Percentiles rank a stretch among this genome's conserved stretches.
Conservation (phyloP, 2,888 invertebrate genomes). For the Eupithecia subumbrata region DNA sequence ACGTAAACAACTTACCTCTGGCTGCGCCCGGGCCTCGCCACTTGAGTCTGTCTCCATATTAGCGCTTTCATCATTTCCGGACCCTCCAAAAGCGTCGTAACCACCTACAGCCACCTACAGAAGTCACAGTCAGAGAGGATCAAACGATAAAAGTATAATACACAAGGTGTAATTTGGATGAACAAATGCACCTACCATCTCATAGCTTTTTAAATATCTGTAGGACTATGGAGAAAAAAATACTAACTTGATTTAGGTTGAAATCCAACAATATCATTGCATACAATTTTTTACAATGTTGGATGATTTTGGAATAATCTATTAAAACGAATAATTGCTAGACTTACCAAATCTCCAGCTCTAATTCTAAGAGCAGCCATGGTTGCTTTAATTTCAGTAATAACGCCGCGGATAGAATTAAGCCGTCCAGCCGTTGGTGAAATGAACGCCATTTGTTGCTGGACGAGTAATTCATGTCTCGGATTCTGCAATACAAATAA, state of each 20-base stretch:
- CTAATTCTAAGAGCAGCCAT: slow-evolving; percentile 52
- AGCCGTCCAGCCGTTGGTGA: slow-evolving; percentile 67
- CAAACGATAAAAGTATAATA: no score
- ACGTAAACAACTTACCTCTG: not conserved
- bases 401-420: slow-evolving; percentile 61
- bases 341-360: slow-evolving; percentile 21
- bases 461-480: slow-evolving; percentile 49
- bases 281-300: not conserved
- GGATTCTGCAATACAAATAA: slow-evolving; percentile 44
- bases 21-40: not conserved
- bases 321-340: not conserved
- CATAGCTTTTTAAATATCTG: no score
- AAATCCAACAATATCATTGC: no score
- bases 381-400: slow-evolving; percentile 60
- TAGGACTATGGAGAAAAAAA: no score
- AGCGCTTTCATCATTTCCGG: slow-evolving; percentile 48
- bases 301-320: not conserved
- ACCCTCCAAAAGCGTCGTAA: slow-evolving; percentile 47
- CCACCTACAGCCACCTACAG: slow-evolving; percentile 52
- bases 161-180: no score
- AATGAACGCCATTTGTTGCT: slow-evolving; percentile 51
- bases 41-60: not conserved
- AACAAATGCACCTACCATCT: no score
- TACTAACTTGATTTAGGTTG: no score
- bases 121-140: not conserved